These are phyloP conservation scores for Conomelus anceps DNA, from an alignment of 2,888 invertebrate genomes.

Conservation along the genomic window DNA sequence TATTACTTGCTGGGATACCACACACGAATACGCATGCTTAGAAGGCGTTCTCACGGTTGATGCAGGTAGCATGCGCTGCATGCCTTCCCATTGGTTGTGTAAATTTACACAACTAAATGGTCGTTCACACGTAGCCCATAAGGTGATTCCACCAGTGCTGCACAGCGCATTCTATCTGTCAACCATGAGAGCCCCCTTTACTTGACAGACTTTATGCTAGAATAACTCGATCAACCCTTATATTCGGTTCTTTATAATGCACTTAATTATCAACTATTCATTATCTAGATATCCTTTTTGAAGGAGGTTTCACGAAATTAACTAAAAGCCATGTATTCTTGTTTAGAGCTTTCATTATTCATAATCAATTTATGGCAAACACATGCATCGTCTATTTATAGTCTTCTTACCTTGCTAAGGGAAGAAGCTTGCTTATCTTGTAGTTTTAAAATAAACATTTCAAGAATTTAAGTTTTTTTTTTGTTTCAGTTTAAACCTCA, in stretches of 20 bases:
- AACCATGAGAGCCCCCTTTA: background rate
- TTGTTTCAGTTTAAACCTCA: background rate
- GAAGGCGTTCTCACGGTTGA: background rate
- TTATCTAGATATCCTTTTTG: background rate
- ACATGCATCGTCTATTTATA: background rate
- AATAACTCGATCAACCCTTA: background rate
- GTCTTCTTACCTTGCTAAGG: background rate
- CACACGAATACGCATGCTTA: background rate
- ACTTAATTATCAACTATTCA: background rate
- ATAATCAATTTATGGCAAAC: background rate
- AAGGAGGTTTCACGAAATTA: background rate
- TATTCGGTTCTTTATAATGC: background rate
- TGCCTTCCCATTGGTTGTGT: background rate
- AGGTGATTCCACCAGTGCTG: background rate
- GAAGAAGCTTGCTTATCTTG: background rate
- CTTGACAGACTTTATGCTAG: background rate
- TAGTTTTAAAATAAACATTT: background rate
- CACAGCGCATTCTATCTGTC: too few species aligned
- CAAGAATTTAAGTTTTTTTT: background rate
- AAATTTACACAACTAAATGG: too few species aligned
- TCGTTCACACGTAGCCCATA: background rate
- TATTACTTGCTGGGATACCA: background rate
- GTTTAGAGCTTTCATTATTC: background rate
- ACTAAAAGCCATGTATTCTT: background rate
- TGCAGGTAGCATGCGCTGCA: background rate